Conservation (phyloP, 2,888 invertebrate species). For the Rhagium mordax region DNA sequence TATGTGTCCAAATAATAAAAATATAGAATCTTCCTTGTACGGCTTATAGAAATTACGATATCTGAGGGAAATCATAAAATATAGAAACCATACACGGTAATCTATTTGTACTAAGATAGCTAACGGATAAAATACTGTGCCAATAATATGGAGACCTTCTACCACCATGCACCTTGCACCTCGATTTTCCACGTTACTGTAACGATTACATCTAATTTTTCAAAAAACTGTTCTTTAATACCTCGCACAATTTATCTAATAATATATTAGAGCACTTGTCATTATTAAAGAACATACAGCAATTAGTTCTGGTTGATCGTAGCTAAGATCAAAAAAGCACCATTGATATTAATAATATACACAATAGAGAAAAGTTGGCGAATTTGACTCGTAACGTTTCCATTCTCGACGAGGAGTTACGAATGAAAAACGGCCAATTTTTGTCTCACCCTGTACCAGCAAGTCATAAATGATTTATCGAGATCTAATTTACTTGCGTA, state of each 20-base stretch:
- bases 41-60: not conserved
- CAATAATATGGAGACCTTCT: not conserved
- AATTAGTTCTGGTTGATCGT: constrained; percentile 36
- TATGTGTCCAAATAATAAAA: not conserved
- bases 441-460: constrained; percentile 21
- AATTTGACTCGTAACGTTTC: not conserved
- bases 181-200: not conserved
- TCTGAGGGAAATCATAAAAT: not conserved
- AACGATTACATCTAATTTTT: not conserved
- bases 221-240: constrained; percentile 22
- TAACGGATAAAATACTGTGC: not conserved
- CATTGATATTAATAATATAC: constrained; percentile 29
- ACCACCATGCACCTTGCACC: constrained; percentile 5
- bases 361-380: not conserved
- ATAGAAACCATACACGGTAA: not conserved
- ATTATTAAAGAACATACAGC: constrained; percentile 25
- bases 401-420: not conserved
- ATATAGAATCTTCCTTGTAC: not conserved
- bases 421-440: not conserved
- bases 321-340: constrained; percentile 32
- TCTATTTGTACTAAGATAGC: not conserved
- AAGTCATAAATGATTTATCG: not conserved
- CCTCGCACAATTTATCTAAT: constrained; percentile 18
- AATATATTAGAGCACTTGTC: constrained; percentile 21
- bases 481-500: not conserved